These are phyloP conservation scores for Poecilobothrus nobilitatus DNA, from an alignment of 2,888 invertebrate species.

Conservation along the genomic window DNA sequence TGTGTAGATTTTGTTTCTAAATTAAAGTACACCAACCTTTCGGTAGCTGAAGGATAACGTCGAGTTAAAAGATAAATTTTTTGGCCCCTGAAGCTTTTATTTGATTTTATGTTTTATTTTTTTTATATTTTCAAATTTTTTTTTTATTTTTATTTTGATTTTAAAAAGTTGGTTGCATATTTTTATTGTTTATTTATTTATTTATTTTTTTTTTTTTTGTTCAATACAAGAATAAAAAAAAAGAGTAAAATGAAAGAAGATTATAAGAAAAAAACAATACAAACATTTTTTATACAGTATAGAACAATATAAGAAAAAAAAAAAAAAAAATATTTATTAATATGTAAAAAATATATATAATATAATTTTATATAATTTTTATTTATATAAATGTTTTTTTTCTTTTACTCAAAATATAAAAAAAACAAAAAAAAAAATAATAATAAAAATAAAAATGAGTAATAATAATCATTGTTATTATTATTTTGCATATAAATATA, in stretches of 20 bases:
- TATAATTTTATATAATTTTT: too few species aligned
- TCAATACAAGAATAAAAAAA: background rate
- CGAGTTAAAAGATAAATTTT: constrained; percentile 34
- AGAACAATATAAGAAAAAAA: too few species aligned
- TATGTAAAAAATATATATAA: too few species aligned
- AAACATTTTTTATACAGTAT: too few species aligned
- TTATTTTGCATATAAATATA: too few species aligned
- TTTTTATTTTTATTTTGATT: constrained; percentile 7
- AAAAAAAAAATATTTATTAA: too few species aligned
- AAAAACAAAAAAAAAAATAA: constrained; percentile 1
- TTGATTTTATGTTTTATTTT: constrained; percentile 14
- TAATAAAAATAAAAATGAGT: too few species aligned
- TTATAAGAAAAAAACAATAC: background rate
- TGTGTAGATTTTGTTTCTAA: constrained; percentile 20
- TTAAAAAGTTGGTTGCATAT: background rate
- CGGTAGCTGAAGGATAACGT: constrained; percentile 33
- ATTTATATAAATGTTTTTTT: too few species aligned
- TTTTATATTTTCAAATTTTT: constrained; percentile 19
- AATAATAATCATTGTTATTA: too few species aligned
- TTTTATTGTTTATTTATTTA: constrained; percentile 9
- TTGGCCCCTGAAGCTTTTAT: constrained; percentile 33
- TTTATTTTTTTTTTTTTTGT: background rate
- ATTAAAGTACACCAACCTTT: constrained; percentile 30
- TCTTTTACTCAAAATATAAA: background rate
- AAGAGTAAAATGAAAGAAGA: background rate